phyloP scores from a whole-genome alignment of 2,797 vertebrate species.

The Xerus rutilus region DNA sequence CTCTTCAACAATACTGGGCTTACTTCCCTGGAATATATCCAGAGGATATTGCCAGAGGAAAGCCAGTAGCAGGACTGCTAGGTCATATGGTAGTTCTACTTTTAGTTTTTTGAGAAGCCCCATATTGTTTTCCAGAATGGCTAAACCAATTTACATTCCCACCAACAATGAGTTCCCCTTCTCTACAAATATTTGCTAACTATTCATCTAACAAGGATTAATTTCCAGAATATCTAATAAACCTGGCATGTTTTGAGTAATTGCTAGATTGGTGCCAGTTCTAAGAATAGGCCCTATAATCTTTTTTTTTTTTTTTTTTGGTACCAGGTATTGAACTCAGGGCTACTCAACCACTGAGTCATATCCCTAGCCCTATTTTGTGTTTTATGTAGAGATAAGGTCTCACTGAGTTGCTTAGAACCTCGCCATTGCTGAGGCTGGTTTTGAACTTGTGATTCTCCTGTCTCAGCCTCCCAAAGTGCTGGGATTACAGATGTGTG shows the following conservation, averaged over 20 bases:
- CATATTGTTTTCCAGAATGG: not conserved
- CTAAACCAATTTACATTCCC: not conserved
- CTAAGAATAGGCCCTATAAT: not conserved
- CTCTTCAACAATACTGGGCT: not conserved
- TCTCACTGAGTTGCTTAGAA: too few species aligned
- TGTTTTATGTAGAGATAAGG: too few species aligned
- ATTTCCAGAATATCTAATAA: not conserved
- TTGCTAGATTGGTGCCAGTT: not conserved
- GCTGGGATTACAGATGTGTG: too few species aligned
- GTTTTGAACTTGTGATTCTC: too few species aligned
- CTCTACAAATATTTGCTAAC: not conserved
- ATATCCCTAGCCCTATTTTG: too few species aligned
- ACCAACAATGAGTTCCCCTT: not conserved
- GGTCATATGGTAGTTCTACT: not conserved
- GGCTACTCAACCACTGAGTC: too few species aligned
- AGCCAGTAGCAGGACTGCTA: not conserved
- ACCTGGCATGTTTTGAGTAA: not conserved
- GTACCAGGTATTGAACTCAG: too few species aligned
- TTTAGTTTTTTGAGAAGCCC: not conserved
- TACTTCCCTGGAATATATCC: not conserved
- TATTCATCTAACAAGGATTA: not conserved
- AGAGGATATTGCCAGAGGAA: too few species aligned
- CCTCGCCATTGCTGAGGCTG: too few species aligned
- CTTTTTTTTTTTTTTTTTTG: too few species aligned
- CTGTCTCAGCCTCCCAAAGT: too few species aligned